phyloP scores from a whole-genome alignment of 2,113 vertebrate species.

The Alaudala cheleensis region DNA sequence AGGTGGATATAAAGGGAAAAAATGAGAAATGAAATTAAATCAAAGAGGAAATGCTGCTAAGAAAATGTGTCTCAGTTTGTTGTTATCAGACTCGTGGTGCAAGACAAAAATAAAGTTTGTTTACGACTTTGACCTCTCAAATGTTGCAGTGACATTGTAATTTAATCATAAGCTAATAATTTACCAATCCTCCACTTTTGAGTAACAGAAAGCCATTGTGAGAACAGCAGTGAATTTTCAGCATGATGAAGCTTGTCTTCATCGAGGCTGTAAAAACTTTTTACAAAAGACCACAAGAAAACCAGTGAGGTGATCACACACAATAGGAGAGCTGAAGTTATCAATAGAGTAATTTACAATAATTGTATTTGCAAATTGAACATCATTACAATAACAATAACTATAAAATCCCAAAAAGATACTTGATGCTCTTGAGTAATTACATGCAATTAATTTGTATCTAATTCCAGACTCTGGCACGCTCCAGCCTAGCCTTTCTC shows the following conservation, averaged over 20 bases:
- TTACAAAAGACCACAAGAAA: constrained; percentile 20
- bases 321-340: constrained; percentile 13
- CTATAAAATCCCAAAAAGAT: constrained; percentile 30
- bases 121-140: constrained; percentile 31
- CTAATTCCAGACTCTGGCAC: constrained; percentile 62
- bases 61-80: not conserved
- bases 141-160: not conserved
- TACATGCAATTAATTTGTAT: constrained; percentile 64
- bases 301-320: not conserved
- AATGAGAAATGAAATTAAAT: not conserved
- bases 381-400: constrained; percentile 42
- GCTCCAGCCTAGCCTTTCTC: constrained; percentile 37
- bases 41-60: not conserved
- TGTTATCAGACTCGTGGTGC: not conserved
- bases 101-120: constrained; percentile 2
- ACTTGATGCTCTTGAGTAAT: constrained; percentile 57
- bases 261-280: not conserved
- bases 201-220: constrained; percentile 9
- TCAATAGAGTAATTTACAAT: constrained; percentile 44
- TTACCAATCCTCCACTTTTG: constrained; percentile 16
- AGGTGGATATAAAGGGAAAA: not conserved
- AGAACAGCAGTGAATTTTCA: not conserved
- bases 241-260: not conserved
- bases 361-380: constrained; percentile 61
- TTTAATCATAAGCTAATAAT: constrained; percentile 44